phyloP scores from a whole-genome alignment of 2,797 vertebrate genomes.

The Anguilla pacifica region DNA sequence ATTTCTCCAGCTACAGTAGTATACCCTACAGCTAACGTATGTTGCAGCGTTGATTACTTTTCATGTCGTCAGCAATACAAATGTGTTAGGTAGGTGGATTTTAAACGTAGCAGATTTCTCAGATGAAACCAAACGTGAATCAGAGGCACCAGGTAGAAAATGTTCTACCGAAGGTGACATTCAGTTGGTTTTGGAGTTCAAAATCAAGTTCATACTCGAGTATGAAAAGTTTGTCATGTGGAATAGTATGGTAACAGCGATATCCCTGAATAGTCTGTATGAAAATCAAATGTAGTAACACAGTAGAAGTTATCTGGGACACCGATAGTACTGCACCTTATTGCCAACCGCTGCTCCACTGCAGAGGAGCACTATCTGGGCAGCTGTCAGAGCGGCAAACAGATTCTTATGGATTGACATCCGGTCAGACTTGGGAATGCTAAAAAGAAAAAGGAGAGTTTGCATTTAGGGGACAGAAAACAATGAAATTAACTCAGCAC shows the following conservation, averaged over 20 bases:
- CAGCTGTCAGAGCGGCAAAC: constrained; percentile 73
- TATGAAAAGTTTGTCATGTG: neutral
- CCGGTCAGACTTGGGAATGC: constrained; percentile 79
- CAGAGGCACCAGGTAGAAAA: neutral
- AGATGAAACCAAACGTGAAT: neutral
- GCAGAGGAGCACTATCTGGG: constrained; percentile 79
- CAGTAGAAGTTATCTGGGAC: neutral
- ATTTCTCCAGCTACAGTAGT: neutral
- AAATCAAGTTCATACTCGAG: neutral
- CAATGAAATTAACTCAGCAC: neutral
- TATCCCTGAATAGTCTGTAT: neutral
- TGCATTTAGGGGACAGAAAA: neutral
- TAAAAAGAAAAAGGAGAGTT: constrained; percentile 34
- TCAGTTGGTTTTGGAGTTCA: neutral
- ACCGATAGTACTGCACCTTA: constrained; percentile 61
- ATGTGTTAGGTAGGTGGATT: neutral
- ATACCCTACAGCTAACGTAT: neutral
- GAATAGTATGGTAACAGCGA: neutral
- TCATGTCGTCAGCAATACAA: neutral
- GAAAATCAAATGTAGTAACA: neutral
- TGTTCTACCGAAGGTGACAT: neutral
- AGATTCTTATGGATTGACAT: constrained; percentile 81
- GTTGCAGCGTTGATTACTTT: neutral
- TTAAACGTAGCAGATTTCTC: neutral
- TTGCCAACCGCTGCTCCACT: constrained; percentile 76